Percentiles rank a stretch among this genome's conserved stretches.
Conservation (phyloP, 2,113 vertebrate genomes). For the Semnornis frantzii region DNA sequence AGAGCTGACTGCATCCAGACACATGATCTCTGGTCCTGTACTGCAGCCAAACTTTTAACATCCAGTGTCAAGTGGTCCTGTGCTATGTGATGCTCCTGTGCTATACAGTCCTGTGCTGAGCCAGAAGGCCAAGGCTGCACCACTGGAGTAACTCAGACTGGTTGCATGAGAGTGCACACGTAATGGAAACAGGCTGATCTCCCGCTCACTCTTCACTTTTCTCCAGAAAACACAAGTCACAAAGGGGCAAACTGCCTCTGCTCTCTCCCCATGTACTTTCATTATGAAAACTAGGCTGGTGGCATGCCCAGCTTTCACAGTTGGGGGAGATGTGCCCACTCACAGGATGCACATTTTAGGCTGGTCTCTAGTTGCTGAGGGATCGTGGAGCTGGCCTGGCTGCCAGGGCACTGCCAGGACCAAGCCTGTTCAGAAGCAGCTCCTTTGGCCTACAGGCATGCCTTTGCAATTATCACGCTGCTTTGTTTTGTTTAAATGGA, state of each 20-base stretch:
- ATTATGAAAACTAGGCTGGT: neutral
- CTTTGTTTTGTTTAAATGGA: neutral
- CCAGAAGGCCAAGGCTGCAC: neutral
- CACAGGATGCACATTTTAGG: neutral
- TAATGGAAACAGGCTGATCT: neutral
- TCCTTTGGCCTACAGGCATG: neutral
- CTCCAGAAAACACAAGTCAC: neutral
- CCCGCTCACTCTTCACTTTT: neutral
- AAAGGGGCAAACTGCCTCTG: neutral
- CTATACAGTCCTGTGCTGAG: neutral
- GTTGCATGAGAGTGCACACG: neutral
- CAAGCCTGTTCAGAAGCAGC: neutral
- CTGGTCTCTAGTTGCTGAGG: neutral
- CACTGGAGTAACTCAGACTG: neutral
- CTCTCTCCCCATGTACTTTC: neutral
- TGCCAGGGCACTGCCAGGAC: neutral
- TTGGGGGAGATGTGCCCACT: neutral
- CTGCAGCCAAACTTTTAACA: neutral
- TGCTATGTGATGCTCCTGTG: neutral
- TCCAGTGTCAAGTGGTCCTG: neutral
- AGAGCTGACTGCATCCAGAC: neutral
- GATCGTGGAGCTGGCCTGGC: neutral
- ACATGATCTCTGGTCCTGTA: rapidly evolving
- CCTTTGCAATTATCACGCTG: neutral
- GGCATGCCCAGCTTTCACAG: neutral